Conservation (phyloP, 2,888 invertebrate genomes). For the Agrotis clavis region DNA sequence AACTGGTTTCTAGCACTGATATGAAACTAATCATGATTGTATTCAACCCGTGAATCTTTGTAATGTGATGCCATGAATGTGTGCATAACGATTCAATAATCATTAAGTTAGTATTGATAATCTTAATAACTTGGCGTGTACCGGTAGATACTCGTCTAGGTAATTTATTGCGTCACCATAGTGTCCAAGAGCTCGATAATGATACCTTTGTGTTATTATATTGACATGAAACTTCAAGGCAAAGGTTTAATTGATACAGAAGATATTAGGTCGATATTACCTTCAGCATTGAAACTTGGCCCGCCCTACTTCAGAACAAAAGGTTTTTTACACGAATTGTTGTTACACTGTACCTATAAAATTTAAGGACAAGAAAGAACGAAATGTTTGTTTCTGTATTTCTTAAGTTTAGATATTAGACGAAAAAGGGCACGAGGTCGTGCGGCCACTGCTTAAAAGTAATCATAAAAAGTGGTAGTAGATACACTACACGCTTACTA, state of each 20-base stretch:
- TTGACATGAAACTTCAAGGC: constrained; percentile 65
- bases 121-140: constrained; percentile 34
- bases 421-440: constrained; percentile 60
- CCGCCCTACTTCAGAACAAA: constrained; percentile 70
- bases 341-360: constrained; percentile 40
- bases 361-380: constrained; percentile 48
- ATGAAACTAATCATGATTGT: constrained; percentile 22
- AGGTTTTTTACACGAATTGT: constrained; percentile 45
- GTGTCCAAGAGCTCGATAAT: constrained; percentile 55
- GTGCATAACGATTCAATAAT: constrained; percentile 13
- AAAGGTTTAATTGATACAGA: constrained; percentile 58
- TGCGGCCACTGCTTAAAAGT: constrained; percentile 14
- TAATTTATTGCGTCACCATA: constrained; percentile 43
- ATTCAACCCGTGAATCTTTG: not conserved
- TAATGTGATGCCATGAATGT: constrained; percentile 9
- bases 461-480: constrained; percentile 33
- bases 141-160: constrained; percentile 15
- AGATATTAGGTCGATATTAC: constrained; percentile 64
- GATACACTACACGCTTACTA: constrained; percentile 14
- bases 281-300: constrained; percentile 65
- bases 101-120: constrained; percentile 15
- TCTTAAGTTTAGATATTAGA: constrained; percentile 43
- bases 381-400: constrained; percentile 41
- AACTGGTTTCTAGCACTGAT: constrained; percentile 34
- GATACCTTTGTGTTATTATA: constrained; percentile 64